Evolutionary conservation across 2,797 vertebrate genomes (phyloP).

Genomic region (Enteromius unitaeniatus): DNA sequence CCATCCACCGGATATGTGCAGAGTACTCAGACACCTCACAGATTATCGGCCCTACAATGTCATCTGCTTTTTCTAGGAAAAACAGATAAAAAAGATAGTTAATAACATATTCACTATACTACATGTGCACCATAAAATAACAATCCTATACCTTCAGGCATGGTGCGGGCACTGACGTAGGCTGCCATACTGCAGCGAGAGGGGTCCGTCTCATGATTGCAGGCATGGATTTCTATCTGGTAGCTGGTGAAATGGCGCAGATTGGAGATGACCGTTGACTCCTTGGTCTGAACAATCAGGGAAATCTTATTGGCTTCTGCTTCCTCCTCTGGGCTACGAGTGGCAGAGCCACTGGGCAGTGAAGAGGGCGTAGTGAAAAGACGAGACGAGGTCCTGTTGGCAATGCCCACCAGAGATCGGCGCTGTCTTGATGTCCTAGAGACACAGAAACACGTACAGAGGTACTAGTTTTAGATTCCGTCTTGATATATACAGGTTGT

Average conservation of each 20-base stretch:
- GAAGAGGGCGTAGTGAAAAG: slow-evolving; percentile 72
- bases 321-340: slow-evolving; percentile 65
- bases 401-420: slow-evolving; percentile 80
- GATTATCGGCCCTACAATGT: slow-evolving; percentile 82
- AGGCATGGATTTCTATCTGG: slow-evolving; percentile 95
- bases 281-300: slow-evolving; percentile 82
- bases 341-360: slow-evolving; percentile 66
- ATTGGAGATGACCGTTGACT: slow-evolving; percentile 89
- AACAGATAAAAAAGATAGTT: slow-evolving; percentile 2
- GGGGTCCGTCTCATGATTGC: slow-evolving; percentile 82
- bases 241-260: slow-evolving; percentile 95
- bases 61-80: slow-evolving; percentile 88
- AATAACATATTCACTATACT: neutral
- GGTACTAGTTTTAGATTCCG: neutral
- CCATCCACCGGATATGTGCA: slow-evolving; percentile 88
- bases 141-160: slow-evolving; percentile 87
- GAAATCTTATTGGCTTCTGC: slow-evolving; percentile 73
- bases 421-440: slow-evolving; percentile 83
- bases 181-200: slow-evolving; percentile 91
- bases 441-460: neutral
- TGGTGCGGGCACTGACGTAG: slow-evolving; percentile 93
- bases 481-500: neutral
- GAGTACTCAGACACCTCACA: slow-evolving; percentile 84
- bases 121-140: neutral
- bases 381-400: slow-evolving; percentile 78